Conservation (phyloP, 2,113 vertebrate genomes). For the Camarhynchus parvulus region DNA sequence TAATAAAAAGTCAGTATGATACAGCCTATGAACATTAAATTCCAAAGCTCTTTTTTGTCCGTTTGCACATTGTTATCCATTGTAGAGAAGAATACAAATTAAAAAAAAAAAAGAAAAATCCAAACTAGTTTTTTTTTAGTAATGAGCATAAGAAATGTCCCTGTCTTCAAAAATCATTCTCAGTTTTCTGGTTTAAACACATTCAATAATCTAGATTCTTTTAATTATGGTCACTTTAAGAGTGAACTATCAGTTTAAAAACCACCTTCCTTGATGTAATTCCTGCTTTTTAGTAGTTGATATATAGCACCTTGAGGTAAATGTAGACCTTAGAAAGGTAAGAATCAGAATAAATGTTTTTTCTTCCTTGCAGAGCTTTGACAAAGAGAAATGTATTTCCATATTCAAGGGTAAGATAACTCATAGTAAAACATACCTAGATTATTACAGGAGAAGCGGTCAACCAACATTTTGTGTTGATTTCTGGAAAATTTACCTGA, state of each 20-base stretch:
- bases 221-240: neutral
- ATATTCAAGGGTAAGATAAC: neutral
- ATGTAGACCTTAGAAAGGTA: neutral
- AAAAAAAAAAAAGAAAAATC: no score
- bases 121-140: neutral
- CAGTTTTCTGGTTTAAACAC: neutral
- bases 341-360: neutral
- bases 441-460: neutral
- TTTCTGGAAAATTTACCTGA: neutral
- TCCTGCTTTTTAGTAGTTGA: neutral
- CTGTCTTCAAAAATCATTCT: neutral
- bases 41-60: neutral
- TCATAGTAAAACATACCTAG: neutral
- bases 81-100: neutral
- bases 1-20: neutral
- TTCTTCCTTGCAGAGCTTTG: neutral
- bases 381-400: neutral
- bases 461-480: neutral
- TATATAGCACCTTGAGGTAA: neutral
- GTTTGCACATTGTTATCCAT: neutral
- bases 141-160: neutral
- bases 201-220: neutral
- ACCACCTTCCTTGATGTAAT: neutral
- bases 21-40: neutral
- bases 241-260: neutral